Evolutionary conservation across 2,797 vertebrate genomes (phyloP).

Genomic region (Austrolebias charrua): DNA sequence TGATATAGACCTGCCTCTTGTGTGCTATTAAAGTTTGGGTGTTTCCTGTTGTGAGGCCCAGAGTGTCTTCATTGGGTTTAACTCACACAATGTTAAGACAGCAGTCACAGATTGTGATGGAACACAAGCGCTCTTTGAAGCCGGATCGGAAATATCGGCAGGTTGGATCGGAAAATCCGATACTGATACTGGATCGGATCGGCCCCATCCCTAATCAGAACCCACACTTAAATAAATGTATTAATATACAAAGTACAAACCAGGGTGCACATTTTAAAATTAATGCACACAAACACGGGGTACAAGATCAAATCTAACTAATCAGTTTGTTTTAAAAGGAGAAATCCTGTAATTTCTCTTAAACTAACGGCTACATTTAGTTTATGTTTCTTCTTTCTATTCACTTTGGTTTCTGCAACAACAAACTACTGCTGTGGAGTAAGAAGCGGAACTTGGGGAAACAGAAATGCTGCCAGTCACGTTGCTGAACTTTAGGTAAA

Average conservation of each 20-base stretch:
- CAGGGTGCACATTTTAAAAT: no score
- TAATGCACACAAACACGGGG: not conserved
- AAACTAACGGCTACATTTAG: not conserved
- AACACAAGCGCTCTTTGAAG: no score
- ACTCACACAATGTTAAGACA: no score
- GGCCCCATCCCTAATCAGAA: no score
- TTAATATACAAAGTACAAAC: not conserved
- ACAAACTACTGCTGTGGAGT: conserved; percentile 31
- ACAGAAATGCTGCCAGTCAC: conserved; percentile 9
- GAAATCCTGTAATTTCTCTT: not conserved
- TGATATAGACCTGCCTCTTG: no score
- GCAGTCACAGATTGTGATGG: no score
- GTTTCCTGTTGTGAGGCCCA: no score
- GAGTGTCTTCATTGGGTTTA: no score
- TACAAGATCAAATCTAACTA: not conserved
- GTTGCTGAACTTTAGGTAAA: conserved; percentile 1
- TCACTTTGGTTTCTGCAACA: conserved; percentile 11
- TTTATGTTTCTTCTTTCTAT: not conserved
- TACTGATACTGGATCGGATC: no score
- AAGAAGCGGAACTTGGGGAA: conserved; percentile 10
- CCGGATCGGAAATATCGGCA: no score
- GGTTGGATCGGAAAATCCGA: no score
- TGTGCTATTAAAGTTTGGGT: no score
- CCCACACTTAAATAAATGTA: not conserved
- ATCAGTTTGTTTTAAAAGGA: not conserved